These are phyloP conservation scores for Nudaria mundana DNA, from an alignment of 2,888 invertebrate species.

Conservation along the genomic window DNA sequence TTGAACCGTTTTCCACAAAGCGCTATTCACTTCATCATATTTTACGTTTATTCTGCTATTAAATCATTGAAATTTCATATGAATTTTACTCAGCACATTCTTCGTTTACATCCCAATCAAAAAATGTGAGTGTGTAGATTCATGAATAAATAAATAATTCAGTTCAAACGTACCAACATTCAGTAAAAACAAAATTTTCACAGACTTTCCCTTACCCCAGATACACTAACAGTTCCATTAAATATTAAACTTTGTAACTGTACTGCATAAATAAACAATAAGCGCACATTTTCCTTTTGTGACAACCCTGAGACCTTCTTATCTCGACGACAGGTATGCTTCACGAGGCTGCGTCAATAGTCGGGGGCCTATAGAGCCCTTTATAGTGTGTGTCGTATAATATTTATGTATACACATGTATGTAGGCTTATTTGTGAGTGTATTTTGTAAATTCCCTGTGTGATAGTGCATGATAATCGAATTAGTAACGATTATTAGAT, in stretches of 20 bases:
- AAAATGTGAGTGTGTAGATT: no score
- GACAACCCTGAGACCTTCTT: conserved; percentile 56
- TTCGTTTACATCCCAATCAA: no score
- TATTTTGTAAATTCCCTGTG: conserved; percentile 1
- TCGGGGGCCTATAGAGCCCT: conserved; percentile 29
- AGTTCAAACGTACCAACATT: neutral
- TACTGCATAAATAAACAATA: neutral
- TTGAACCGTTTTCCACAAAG: no score
- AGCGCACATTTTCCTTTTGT: conserved; percentile 2
- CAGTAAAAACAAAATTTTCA: neutral
- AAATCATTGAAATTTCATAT: no score
- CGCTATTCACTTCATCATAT: no score
- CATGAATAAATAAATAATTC: no score
- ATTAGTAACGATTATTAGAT: conserved; percentile 9
- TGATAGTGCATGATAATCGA: conserved; percentile 15
- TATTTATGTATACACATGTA: neutral
- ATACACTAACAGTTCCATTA: neutral
- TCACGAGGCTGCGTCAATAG: conserved; percentile 69
- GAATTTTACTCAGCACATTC: no score
- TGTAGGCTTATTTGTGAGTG: neutral
- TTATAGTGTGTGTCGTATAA: neutral
- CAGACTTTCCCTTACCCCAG: neutral
- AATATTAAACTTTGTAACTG: neutral
- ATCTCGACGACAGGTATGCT: conserved; percentile 63
- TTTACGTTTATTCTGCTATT: no score